Evolutionary conservation across 2,888 invertebrate genomes (phyloP).

Genomic region (Petrolisthes manimaculis): DNA sequence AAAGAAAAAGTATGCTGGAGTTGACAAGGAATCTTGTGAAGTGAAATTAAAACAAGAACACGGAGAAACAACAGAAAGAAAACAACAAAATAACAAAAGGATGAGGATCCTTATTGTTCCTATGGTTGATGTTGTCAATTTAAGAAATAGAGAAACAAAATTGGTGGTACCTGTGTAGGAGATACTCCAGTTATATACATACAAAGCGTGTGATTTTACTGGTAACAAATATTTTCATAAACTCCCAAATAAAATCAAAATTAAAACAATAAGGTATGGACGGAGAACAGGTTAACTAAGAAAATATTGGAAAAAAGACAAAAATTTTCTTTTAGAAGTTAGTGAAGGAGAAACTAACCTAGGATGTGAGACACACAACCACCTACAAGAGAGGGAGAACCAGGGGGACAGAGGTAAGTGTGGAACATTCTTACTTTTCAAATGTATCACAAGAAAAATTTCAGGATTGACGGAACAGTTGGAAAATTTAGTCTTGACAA

Average conservation of each 20-base stretch:
- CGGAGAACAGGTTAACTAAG: neutral
- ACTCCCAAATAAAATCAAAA: constrained; percentile 18
- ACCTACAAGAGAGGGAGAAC: constrained; percentile 59
- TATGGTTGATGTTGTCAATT: constrained; percentile 22
- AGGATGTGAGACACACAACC: constrained; percentile 63
- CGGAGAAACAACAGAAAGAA: neutral
- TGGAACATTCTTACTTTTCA: constrained; percentile 9
- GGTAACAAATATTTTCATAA: constrained; percentile 33
- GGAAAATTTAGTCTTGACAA: constrained; percentile 6
- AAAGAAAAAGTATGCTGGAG: neutral
- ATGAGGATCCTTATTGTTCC: constrained; percentile 24
- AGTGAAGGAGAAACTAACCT: constrained; percentile 61
- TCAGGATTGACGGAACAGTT: neutral
- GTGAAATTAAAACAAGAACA: neutral
- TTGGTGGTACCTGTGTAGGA: constrained; percentile 32
- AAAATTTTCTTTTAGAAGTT: constrained; percentile 34
- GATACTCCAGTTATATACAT: constrained; percentile 44
- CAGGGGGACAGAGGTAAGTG: constrained; percentile 36
- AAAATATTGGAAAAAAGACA: neutral
- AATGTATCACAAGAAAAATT: constrained; percentile 8
- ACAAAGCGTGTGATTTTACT: constrained; percentile 41
- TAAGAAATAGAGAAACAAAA: constrained; percentile 11
- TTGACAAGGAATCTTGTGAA: neutral
- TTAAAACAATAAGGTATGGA: neutral
- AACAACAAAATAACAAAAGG: neutral